Conservation (phyloP, 2,113 vertebrate genomes). For the Zapornia atra region DNA sequence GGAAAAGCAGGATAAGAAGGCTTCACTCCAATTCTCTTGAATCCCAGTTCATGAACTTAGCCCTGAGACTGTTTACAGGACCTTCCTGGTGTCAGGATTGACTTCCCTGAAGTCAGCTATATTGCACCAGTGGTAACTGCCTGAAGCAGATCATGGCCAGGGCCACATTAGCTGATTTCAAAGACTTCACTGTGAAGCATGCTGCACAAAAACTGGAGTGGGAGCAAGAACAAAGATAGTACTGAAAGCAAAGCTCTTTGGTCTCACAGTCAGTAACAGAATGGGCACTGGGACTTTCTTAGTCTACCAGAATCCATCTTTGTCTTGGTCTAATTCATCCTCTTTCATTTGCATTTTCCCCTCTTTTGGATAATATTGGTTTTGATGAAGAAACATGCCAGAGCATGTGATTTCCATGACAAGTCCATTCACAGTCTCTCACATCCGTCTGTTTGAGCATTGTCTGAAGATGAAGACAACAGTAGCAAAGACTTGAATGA, state of each 20-base stretch:
- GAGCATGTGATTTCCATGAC: not conserved
- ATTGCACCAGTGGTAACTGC: not conserved
- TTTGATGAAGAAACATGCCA: conserved; percentile 27
- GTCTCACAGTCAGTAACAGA: not conserved
- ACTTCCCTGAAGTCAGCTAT: conserved; percentile 2
- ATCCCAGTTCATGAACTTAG: not conserved
- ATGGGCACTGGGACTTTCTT: not conserved
- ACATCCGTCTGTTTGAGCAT: not conserved
- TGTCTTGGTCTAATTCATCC: not conserved
- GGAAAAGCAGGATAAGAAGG: not conserved
- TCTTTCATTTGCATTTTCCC: not conserved
- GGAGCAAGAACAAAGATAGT: not conserved
- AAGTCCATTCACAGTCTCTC: conserved; percentile 1
- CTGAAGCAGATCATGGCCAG: not conserved
- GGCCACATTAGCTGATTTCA: not conserved
- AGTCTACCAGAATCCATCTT: not conserved
- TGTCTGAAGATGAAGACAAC: not conserved
- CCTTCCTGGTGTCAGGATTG: conserved; percentile 19
- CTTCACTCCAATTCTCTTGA: not conserved
- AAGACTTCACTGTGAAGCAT: not conserved
- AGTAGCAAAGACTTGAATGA: not conserved
- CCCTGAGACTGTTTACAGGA: not conserved
- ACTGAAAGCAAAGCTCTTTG: not conserved
- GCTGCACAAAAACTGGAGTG: not conserved
- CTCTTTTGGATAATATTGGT: not conserved